A percentile compares a stretch with the other conserved stretches of the same genome.
Evolutionary conservation across 2,113 vertebrate species (phyloP).

Genomic region (Cottus gobio): DNA sequence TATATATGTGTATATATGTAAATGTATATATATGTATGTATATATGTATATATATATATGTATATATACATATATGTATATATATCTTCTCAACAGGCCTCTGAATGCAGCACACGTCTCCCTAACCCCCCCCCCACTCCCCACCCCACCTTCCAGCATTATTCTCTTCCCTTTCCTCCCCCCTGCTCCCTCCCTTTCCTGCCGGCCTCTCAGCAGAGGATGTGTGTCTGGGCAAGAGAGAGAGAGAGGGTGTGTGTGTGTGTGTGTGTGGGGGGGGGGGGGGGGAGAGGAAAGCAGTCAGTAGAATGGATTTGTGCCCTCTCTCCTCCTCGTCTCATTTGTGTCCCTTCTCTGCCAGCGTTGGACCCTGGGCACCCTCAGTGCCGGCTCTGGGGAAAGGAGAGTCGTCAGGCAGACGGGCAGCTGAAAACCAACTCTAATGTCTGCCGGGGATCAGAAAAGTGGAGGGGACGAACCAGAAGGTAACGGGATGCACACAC

Average conservation of each 20-base stretch:
- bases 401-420: constrained; percentile 53
- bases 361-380: constrained; percentile 34
- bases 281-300: constrained; percentile 73
- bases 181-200: constrained; percentile 79
- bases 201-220: constrained; percentile 79
- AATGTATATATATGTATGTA: too few species aligned
- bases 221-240: constrained; percentile 80
- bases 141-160: constrained; percentile 17
- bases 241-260: not conserved
- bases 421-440: constrained; percentile 73
- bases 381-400: constrained; percentile 53
- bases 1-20: too few species aligned
- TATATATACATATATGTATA: too few species aligned
- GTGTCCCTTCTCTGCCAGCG: constrained; percentile 24
- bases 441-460: constrained; percentile 78
- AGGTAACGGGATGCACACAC: constrained; percentile 71
- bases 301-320: constrained; percentile 74
- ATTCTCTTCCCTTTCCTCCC: constrained; percentile 34
- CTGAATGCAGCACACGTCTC: constrained; percentile 59
- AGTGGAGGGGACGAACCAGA: constrained; percentile 71
- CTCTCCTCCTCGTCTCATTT: constrained; percentile 53
- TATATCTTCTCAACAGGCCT: constrained; percentile 13
- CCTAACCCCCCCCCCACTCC: constrained; percentile 30
- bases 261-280: constrained; percentile 49
- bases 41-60: too few species aligned